These are phyloP conservation scores for Idris sp. DNA, from an alignment of 1,140 invertebrate species.

Conservation along the genomic window DNA sequence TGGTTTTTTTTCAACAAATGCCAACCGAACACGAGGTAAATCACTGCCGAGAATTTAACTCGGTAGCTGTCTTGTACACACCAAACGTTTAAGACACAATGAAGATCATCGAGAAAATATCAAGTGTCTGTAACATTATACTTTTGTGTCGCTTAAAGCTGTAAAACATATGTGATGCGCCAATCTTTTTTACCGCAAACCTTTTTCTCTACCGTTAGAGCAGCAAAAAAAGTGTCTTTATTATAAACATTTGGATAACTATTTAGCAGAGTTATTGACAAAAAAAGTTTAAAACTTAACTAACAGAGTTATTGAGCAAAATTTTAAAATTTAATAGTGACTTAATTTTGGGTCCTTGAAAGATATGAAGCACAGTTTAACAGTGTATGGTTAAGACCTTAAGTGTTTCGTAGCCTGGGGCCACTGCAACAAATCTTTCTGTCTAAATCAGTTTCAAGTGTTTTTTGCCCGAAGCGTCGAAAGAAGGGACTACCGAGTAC, in stretches of 20 bases:
- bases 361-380: conserved; percentile 26
- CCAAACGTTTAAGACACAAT: conserved; percentile 71
- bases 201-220: too few relatives aligned
- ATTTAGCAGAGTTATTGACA: conserved; percentile 34
- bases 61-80: too few relatives aligned
- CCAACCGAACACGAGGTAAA: conserved; percentile 72
- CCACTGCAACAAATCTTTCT: conserved; percentile 75
- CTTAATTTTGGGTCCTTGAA: too few relatives aligned
- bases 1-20: conserved; percentile 54
- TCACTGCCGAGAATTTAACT: conserved; percentile 65
- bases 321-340: too few relatives aligned
- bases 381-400: conserved; percentile 61
- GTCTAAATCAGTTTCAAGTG: conserved; percentile 76
- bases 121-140: conserved; percentile 76
- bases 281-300: too few relatives aligned
- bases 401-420: conserved; percentile 54
- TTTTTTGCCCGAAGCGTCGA: conserved; percentile 57
- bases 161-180: conserved; percentile 18
- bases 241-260: too few relatives aligned
- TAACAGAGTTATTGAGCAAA: too few relatives aligned
- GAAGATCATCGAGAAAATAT: conserved; percentile 77
- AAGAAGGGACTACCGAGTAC: conserved; percentile 22
- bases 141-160: conserved; percentile 74
- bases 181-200: background rate
- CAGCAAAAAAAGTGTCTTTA: too few relatives aligned